Evolutionary conservation across 2,888 invertebrate genomes (phyloP), one percentile per base, ranked within the genome.

Genomic region (Sarcophaga carnaria): DNA sequence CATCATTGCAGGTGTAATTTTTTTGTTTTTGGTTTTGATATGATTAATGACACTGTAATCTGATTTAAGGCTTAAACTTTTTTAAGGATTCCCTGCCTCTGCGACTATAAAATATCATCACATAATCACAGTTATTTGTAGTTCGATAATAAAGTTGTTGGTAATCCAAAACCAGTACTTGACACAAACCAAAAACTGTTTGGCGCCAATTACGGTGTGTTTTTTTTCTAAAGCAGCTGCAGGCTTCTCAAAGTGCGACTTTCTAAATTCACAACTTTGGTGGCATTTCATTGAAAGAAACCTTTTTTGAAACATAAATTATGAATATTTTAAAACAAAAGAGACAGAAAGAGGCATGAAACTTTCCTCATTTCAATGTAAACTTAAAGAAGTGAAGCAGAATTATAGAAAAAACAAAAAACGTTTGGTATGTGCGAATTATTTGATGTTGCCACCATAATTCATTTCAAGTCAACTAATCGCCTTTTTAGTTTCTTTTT

Each of bases 131-230:
- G 66, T 71, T 80, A 72, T 71, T 84, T 75, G 47, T 60, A 83
- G 54, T 71, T 77, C 60, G n/a, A 60, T 27, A 27, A n/a, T 47
- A 22, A 67, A 70, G 47, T 25, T n/a, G 11, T 64, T 54, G 37
- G 87, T 87, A 87, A 87, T 81, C 75, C 78, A 79, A 87, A 71
- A 84, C 87, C 81, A 75, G 62, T 49, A 69, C 81, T 66, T 83
- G 87, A 79, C 87, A 84, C 87, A 87, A 70, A 87, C 83, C 87
- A 87, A 84, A 86, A 77, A 64, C 8, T 67, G 59, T 67, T 59
- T 78, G 87, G 87, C 87, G 87, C 87, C 87, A 79, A 63, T 76
- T 77, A 66, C 10, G 37, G 8, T 37, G 37, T 37, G 37, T 37
- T 25, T 74, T 76, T 85, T 76, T 81, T 70, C 64, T 62, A 3